These are phyloP conservation scores for Ectemnius cavifrons DNA, from an alignment of 2,888 invertebrate genomes.

Conservation along the genomic window DNA sequence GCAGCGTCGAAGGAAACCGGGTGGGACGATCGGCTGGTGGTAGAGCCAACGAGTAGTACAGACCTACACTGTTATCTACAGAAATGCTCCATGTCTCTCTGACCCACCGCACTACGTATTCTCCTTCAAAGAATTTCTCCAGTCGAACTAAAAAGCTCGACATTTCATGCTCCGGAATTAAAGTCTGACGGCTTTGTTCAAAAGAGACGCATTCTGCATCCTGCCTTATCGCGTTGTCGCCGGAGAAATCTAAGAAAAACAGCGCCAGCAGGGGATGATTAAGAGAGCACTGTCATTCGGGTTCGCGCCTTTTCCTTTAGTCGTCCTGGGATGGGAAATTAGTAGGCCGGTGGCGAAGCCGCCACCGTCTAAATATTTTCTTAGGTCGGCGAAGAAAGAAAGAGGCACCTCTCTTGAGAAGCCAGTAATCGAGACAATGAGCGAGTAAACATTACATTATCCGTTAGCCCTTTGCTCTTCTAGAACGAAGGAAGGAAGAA, in stretches of 20 bases:
- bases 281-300: slow-evolving; percentile 34
- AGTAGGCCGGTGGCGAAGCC: slow-evolving; percentile 29
- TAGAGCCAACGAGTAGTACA: slow-evolving; percentile 7
- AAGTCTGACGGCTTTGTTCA: too few species aligned
- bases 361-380: slow-evolving; percentile 64
- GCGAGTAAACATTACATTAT: slow-evolving; percentile 55
- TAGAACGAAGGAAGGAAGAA: slow-evolving; percentile 12
- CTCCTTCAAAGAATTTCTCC: too few species aligned
- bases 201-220: background rate
- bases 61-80: too few species aligned
- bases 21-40: slow-evolving; percentile 25
- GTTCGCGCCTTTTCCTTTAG: slow-evolving; percentile 38
- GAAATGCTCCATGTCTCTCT: too few species aligned
- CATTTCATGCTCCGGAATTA: too few species aligned
- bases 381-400: slow-evolving; percentile 49
- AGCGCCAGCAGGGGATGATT: slow-evolving; percentile 14
- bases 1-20: slow-evolving; percentile 31
- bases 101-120: too few species aligned
- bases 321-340: slow-evolving; percentile 24
- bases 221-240: slow-evolving; percentile 37
- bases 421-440: slow-evolving; percentile 56
- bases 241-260: slow-evolving; percentile 43
- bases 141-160: too few species aligned
- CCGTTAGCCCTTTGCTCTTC: slow-evolving; percentile 48
- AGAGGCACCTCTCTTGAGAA: slow-evolving; percentile 10